These are phyloP conservation scores for Typhlomys cinereus DNA, from an alignment of 2,113 vertebrate species.

Conservation along the genomic window DNA sequence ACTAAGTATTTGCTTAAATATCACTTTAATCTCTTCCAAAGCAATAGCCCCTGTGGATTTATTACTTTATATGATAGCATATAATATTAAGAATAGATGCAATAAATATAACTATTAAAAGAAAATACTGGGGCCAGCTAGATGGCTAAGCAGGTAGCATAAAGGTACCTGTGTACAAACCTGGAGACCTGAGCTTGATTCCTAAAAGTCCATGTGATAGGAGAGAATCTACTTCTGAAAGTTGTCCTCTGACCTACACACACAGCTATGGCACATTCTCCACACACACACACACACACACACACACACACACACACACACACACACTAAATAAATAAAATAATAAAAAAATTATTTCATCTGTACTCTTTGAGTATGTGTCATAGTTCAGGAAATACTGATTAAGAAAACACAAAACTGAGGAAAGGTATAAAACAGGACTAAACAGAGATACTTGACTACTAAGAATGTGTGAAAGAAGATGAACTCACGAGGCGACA, in stretches of 20 bases:
- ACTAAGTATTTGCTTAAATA: neutral
- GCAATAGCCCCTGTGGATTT: neutral
- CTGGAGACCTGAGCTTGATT: too few relatives aligned
- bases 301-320: too few relatives aligned
- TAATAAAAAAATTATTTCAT: too few relatives aligned
- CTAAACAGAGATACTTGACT: neutral
- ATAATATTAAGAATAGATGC: neutral
- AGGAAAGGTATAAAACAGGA: neutral
- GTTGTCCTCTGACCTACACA: too few relatives aligned
- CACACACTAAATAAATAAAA: too few relatives aligned
- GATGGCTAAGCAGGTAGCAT: too few relatives aligned
- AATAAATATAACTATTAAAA: neutral
- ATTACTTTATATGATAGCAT: neutral
- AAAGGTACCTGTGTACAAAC: too few relatives aligned
- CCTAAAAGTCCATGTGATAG: too few relatives aligned
- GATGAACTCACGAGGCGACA: neutral
- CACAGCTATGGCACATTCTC: too few relatives aligned
- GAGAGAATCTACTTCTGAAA: too few relatives aligned
- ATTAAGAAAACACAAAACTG: neutral
- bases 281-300: too few relatives aligned
- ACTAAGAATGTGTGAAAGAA: neutral
- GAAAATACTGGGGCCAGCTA: neutral
- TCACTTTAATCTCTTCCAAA: slow-evolving; percentile 41
- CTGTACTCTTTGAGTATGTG: neutral
- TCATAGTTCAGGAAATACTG: neutral